These are phyloP conservation scores for Philopotamus ludificatus DNA, from an alignment of 1,140 invertebrate genomes.

Conservation along the genomic window DNA sequence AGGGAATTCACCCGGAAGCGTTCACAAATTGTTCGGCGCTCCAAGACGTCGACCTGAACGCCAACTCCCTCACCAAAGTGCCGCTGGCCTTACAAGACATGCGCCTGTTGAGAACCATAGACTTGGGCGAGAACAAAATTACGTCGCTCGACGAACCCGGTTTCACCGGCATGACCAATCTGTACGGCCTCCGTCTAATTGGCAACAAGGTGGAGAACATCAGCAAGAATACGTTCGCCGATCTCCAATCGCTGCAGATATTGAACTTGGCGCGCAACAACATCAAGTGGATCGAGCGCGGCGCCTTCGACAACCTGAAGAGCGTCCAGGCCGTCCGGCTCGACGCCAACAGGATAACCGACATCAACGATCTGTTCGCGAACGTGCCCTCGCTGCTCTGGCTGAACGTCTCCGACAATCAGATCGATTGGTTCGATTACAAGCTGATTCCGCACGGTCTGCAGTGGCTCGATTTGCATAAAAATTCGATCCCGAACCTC, in stretches of 20 bases:
- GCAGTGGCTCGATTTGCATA: constrained; percentile 88
- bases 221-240: constrained; percentile 75
- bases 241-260: constrained; percentile 79
- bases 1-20: constrained; percentile 74
- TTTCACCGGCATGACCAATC: constrained; percentile 75
- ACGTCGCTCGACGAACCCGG: constrained; percentile 72
- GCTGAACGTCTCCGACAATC: constrained; percentile 91
- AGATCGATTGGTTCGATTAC: constrained; percentile 88
- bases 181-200: constrained; percentile 80
- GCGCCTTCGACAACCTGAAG: constrained; percentile 75
- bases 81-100: constrained; percentile 75
- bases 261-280: constrained; percentile 86
- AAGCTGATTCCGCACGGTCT: constrained; percentile 76
- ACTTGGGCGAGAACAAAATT: constrained; percentile 83
- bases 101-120: constrained; percentile 72
- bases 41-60: constrained; percentile 82
- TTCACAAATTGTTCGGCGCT: constrained; percentile 79
- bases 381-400: constrained; percentile 80
- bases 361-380: constrained; percentile 82
- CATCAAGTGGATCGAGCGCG: constrained; percentile 76
- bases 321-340: constrained; percentile 82
- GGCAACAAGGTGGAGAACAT: constrained; percentile 87
- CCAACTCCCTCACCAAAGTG: constrained; percentile 77
- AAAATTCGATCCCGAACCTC: constrained; percentile 81
- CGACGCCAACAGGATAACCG: constrained; percentile 80